A percentile compares a stretch with the other conserved stretches of the same genome.
Conservation (phyloP, 2,113 vertebrate genomes). For the Rhinoderma darwinii region DNA sequence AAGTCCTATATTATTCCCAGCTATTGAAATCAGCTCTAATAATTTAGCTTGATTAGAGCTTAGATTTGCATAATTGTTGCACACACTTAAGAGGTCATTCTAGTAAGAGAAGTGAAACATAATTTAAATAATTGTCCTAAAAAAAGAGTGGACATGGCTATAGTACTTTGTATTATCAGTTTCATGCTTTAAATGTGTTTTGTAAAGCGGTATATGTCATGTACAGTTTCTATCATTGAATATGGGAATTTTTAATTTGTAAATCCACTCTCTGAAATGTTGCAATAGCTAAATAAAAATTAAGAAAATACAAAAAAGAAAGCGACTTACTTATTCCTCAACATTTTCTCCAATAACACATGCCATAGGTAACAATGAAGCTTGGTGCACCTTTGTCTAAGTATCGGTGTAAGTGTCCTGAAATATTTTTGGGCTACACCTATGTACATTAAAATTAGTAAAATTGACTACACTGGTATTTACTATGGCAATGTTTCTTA, state of each 20-base stretch:
- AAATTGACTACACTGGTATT: too few relatives aligned
- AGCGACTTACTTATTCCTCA: too few relatives aligned
- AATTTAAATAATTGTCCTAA: conserved; percentile 13
- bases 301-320: too few relatives aligned
- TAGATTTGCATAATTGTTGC: conserved; percentile 35
- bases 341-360: too few relatives aligned
- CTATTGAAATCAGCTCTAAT: conserved; percentile 43
- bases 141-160: background rate
- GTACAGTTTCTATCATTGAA: too few relatives aligned
- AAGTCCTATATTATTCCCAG: conserved; percentile 23
- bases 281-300: too few relatives aligned
- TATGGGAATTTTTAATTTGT: too few relatives aligned
- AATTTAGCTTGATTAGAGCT: conserved; percentile 46
- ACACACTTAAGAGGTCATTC: conserved; percentile 36
- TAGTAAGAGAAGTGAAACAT: conserved; percentile 33
- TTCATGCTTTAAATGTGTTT: background rate
- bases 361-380: too few relatives aligned
- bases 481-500: too few relatives aligned
- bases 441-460: too few relatives aligned
- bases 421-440: background rate
- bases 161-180: background rate
- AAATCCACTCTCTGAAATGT: too few relatives aligned
- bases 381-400: too few relatives aligned
- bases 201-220: background rate
- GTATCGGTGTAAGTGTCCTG: background rate